These are phyloP conservation scores for Agrotis ipsilon DNA, from an alignment of 2,888 invertebrate species.

Conservation along the genomic window DNA sequence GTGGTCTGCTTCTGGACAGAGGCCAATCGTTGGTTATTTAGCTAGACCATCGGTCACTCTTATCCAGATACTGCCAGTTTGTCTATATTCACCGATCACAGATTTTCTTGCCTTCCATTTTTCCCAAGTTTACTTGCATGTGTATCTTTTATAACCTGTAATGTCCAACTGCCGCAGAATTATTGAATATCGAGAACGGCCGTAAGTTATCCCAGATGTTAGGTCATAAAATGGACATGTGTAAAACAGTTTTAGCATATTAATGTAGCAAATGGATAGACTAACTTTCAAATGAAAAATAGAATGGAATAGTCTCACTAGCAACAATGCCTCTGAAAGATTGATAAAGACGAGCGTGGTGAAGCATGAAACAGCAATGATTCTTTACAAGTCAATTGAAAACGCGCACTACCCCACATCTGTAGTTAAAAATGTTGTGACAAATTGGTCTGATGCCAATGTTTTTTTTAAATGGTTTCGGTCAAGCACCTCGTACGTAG, in stretches of 20 bases:
- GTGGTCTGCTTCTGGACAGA: slow-evolving; percentile 11
- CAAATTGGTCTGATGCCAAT: slow-evolving; percentile 69
- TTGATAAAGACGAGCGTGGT: neutral
- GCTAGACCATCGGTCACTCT: neutral
- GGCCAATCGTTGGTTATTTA: slow-evolving; percentile 9
- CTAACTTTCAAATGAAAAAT: neutral
- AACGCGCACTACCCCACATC: slow-evolving; percentile 45
- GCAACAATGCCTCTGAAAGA: neutral
- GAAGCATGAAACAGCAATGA: neutral
- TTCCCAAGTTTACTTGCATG: too few relatives aligned
- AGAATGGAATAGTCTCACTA: neutral
- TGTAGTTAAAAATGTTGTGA: slow-evolving; percentile 57
- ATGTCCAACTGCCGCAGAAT: too few relatives aligned
- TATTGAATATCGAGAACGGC: too few relatives aligned
- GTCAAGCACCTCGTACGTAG: slow-evolving; percentile 70
- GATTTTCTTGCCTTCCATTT: neutral
- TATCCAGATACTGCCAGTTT: neutral
- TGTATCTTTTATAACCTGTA: too few relatives aligned
- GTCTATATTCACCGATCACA: neutral
- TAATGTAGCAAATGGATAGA: neutral
- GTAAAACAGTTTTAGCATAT: too few relatives aligned
- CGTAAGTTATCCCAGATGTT: too few relatives aligned
- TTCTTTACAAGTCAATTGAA: slow-evolving; percentile 23
- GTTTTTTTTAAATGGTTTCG: slow-evolving; percentile 64
- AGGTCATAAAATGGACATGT: too few relatives aligned